Percentiles rank a stretch among this genome's conserved stretches.
phyloP scores from a whole-genome alignment of 2,888 invertebrate species.

The Muschampia plurimacula region DNA sequence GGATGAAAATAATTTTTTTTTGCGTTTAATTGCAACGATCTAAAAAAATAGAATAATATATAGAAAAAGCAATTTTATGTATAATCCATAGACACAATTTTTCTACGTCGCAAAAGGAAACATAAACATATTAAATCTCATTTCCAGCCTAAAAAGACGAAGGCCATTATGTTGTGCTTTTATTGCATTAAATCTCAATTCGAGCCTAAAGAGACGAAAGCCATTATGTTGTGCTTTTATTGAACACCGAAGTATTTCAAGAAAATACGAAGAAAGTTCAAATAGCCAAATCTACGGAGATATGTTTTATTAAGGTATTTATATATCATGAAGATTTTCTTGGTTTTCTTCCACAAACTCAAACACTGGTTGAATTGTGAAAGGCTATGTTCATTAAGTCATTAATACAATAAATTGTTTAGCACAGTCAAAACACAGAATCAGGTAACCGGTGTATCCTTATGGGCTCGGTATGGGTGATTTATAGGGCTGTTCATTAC shows the following conservation, averaged over 20 bases:
- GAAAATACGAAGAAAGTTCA: neutral
- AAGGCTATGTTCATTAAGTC: too few relatives aligned
- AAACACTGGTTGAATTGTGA: too few relatives aligned
- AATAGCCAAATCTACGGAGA: neutral
- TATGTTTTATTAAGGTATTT: neutral
- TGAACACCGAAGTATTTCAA: conserved; percentile 4
- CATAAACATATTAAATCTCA: neutral
- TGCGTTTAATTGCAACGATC: too few relatives aligned
- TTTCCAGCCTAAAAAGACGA: neutral
- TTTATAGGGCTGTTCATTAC: conserved; percentile 5
- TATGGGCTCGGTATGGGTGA: neutral
- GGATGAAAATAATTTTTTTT: too few relatives aligned
- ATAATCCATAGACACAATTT: too few relatives aligned
- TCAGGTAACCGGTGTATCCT: neutral
- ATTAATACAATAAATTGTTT: neutral
- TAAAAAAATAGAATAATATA: too few relatives aligned
- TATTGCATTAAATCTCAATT: neutral
- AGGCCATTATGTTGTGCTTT: neutral
- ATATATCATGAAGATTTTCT: too few relatives aligned
- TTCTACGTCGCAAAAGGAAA: too few relatives aligned
- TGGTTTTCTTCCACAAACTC: too few relatives aligned
- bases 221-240: conserved; percentile 7
- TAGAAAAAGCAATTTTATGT: too few relatives aligned
- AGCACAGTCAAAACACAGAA: neutral
- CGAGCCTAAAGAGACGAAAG: neutral